Base-by-base conservation (phyloP, 2,113 vertebrate genomes). In the Bucco capensis region DNA sequence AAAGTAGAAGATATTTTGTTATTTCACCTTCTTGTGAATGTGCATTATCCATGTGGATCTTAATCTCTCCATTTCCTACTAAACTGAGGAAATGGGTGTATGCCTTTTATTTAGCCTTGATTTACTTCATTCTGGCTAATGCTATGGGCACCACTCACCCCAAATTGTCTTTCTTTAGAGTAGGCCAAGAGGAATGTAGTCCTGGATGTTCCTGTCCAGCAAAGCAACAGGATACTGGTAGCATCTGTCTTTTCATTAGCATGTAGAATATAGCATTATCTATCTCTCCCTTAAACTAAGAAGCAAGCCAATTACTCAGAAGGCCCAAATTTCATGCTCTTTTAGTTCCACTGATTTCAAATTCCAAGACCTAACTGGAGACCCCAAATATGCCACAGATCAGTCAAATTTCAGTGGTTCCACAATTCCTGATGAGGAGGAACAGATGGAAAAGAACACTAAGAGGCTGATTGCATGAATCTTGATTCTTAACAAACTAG, bases 371-470 rank as follows among this genome's bases (percentile, higher is more conserved):
- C 53, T 50, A 56, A 42, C 30, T 72, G 30, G 7, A 57, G 56
- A 83, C 77, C 80, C 56, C 65, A 75, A 74, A 84, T 50, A 72
- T 1, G 4, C 30, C 33, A 71, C 65, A 53, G 74, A 90, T 82
- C 83, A 93, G 44, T 84, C 49, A 90, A 51, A 84, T 90, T 89
- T 92, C 74, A 84, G 70, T 75, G 73, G 66, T 31, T 95, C n/a
- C 33, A 60, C 35, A 33, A 56, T 37, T 94, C 65, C 58, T 57
- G 65, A 91, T 66, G 67, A 74, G 73, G 82, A 95, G 24, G 71
- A 93, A 78, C 80, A 93, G 88, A 95, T 93, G 81, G 81, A 90
- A 80, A 89, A 77, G 77, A 89, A 65, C 76, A 90, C 73, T 78
- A 88, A 95, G 83, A 81, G 42, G 37, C 7, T 69, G 77, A 88